Percentiles rank a stretch among this genome's conserved stretches.
Conservation (phyloP, 2,888 invertebrate species). For the Rugalucina vietnamica region DNA sequence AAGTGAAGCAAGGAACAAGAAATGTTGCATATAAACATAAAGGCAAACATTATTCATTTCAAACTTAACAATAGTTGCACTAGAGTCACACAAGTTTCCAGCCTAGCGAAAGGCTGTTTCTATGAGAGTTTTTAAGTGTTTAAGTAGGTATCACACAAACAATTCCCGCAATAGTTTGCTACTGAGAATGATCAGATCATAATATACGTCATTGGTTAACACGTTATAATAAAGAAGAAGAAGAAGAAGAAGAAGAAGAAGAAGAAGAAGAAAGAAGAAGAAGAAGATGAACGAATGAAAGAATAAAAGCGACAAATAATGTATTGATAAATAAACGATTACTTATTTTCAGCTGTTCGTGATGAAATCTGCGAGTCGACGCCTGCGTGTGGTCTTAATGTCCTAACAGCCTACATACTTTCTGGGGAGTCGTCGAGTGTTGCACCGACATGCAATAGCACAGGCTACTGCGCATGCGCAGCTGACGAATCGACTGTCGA, state of each 20-base stretch:
- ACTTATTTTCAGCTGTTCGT: background rate
- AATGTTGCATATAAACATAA: too few species aligned
- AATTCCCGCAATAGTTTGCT: too few species aligned
- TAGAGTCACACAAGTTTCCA: too few species aligned
- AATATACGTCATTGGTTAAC: background rate
- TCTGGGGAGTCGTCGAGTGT: background rate
- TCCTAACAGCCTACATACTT: background rate
- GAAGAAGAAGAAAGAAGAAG: background rate
- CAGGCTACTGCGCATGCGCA: background rate
- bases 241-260: background rate
- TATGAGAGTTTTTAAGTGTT: too few species aligned
- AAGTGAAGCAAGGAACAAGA: too few species aligned
- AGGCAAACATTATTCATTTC: too few species aligned
- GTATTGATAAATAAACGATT: background rate
- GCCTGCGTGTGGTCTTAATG: background rate
- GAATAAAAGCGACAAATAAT: background rate
- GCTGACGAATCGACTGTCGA: background rate
- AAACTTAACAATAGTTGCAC: too few species aligned
- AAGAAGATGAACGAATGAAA: background rate
- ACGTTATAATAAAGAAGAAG: background rate
- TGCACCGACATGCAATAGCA: background rate
- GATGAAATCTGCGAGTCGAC: background rate
- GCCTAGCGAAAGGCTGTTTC: too few species aligned
- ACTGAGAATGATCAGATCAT: too few species aligned
- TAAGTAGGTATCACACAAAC: too few species aligned